Conservation (phyloP, 2,797 vertebrate genomes). For the Telmatherina bonti region DNA sequence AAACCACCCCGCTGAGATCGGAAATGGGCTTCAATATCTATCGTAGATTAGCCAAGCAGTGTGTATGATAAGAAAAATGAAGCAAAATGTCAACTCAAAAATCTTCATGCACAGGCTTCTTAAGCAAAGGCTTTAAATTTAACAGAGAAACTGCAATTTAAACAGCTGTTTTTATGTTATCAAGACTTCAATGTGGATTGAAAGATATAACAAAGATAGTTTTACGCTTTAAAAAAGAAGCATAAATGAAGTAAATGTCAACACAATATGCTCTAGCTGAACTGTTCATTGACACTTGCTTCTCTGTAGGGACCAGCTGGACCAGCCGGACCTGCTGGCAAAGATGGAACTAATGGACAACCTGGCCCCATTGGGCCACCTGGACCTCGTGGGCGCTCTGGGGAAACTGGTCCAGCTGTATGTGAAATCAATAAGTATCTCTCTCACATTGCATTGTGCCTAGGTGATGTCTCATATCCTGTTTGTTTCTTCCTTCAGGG, state of each 20-base stretch:
- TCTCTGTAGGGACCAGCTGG: conserved; percentile 89
- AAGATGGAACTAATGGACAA: conserved; percentile 92
- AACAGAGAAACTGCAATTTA: conserved; percentile 37
- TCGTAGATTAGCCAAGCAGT: conserved; percentile 58
- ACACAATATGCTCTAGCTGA: neutral
- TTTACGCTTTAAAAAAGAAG: conserved; percentile 19
- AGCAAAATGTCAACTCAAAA: conserved; percentile 64
- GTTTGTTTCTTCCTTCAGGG: conserved; percentile 79
- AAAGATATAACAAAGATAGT: conserved; percentile 9
- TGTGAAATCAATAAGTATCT: conserved; percentile 63
- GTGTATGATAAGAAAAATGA: conserved; percentile 57
- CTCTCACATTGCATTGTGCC: neutral
- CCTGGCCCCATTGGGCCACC: conserved; percentile 93
- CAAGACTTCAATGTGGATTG: conserved; percentile 16
- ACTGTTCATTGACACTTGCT: conserved; percentile 19
- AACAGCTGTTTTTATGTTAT: conserved; percentile 13
- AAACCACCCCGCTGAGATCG: conserved; percentile 56
- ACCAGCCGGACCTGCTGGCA: conserved; percentile 91
- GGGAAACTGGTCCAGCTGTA: conserved; percentile 92
- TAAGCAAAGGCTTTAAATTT: conserved; percentile 40
- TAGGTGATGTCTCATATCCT: neutral
- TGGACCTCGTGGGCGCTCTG: conserved; percentile 94
- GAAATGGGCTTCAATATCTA: conserved; percentile 62
- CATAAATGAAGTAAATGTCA: conserved; percentile 16
- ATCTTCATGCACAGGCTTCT: conserved; percentile 48